phyloP scores from a whole-genome alignment of 2,888 invertebrate genomes.

The Agriopis aurantiaria region DNA sequence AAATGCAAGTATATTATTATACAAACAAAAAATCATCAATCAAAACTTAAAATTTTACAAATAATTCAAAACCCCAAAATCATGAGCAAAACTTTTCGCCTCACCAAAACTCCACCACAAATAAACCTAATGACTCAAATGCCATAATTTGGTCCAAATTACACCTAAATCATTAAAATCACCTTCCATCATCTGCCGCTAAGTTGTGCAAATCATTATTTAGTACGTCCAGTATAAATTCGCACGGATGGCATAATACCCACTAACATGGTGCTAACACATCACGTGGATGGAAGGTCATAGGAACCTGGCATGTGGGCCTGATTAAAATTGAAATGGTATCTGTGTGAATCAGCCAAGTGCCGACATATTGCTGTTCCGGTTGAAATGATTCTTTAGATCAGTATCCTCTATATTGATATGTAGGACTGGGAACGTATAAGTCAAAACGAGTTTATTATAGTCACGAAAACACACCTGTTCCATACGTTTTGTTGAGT shows the following conservation, averaged over 20 bases:
- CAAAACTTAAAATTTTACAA: too few relatives aligned
- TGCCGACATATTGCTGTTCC: neutral
- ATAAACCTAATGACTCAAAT: neutral
- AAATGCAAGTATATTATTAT: too few relatives aligned
- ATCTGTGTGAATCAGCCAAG: neutral
- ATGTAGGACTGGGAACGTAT: too few relatives aligned
- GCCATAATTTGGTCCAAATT: slow-evolving; percentile 31
- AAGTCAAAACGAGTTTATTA: too few relatives aligned
- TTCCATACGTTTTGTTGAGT: too few relatives aligned
- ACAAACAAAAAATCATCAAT: too few relatives aligned
- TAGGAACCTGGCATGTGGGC: slow-evolving; percentile 3
- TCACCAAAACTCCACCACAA: neutral
- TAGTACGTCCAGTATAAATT: slow-evolving; percentile 33
- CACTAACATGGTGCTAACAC: slow-evolving; percentile 16
- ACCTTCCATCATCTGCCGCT: slow-evolving; percentile 45
- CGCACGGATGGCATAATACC: slow-evolving; percentile 18
- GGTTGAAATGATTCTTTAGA: neutral
- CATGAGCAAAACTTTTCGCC: too few relatives aligned
- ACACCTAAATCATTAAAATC: slow-evolving; percentile 35
- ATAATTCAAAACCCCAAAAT: too few relatives aligned
- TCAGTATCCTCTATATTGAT: neutral
- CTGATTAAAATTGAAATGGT: slow-evolving; percentile 1
- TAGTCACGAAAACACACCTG: too few relatives aligned
- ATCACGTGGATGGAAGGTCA: slow-evolving; percentile 30
- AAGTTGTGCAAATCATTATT: slow-evolving; percentile 46